Percentiles rank a stretch among this genome's conserved stretches.
Evolutionary conservation across 2,888 invertebrate species (phyloP).

Genomic region (Xylota segnis): DNA sequence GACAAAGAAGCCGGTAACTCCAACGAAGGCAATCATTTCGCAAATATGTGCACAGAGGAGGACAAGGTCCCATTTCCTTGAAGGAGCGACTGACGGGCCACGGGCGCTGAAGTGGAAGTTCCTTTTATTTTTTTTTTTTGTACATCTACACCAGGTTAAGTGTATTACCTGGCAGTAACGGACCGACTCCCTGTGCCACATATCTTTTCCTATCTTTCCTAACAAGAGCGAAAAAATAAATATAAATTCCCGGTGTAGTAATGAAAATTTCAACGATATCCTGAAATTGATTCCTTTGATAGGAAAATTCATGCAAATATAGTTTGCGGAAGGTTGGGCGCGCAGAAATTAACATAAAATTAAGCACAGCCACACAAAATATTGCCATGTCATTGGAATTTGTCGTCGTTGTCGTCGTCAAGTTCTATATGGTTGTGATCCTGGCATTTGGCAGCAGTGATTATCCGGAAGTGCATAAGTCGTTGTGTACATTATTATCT

Average conservation of each 20-base stretch:
- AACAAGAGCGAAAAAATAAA: constrained; percentile 54
- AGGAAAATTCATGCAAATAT: constrained; percentile 72
- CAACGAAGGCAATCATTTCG: constrained; percentile 70
- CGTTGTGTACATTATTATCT: constrained; percentile 60
- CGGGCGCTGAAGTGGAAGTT: neutral
- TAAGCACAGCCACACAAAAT: constrained; percentile 60
- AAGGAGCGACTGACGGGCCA: constrained; percentile 1
- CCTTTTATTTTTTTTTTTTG: neutral
- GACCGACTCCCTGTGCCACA: neutral
- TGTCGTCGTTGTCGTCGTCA: constrained; percentile 27
- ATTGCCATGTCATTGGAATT: constrained; percentile 55
- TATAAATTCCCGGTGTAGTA: constrained; percentile 56
- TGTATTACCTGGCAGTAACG: constrained; percentile 65
- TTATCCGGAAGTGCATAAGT: constrained; percentile 74
- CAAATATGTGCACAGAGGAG: constrained; percentile 72
- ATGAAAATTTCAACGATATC: constrained; percentile 74
- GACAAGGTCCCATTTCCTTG: constrained; percentile 59
- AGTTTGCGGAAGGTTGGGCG: constrained; percentile 50
- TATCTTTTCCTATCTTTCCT: constrained; percentile 2
- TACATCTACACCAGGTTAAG: constrained; percentile 54
- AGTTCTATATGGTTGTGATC: constrained; percentile 59
- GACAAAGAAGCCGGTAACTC: constrained; percentile 55
- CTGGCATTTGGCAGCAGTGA: constrained; percentile 73
- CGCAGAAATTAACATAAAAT: constrained; percentile 71
- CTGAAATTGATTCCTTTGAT: constrained; percentile 76